Percentiles rank a stretch among this genome's conserved stretches.
Evolutionary conservation across 2,113 vertebrate genomes (phyloP).

Genomic region (Nipponia nippon): DNA sequence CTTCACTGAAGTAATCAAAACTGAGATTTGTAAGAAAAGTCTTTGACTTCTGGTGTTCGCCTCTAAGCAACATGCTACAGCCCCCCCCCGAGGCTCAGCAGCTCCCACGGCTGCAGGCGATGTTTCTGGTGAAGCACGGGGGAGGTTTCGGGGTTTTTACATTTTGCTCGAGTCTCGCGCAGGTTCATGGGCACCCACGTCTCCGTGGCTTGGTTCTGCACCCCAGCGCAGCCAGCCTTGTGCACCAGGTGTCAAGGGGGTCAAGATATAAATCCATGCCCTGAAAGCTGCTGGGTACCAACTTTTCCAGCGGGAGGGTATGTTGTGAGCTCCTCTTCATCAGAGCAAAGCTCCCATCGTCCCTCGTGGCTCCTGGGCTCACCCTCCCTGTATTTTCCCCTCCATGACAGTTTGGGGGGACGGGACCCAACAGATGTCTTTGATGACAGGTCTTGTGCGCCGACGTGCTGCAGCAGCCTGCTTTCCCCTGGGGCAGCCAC

Average conservation of each 20-base stretch:
- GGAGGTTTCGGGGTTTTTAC: background rate
- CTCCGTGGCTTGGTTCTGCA: background rate
- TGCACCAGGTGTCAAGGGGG: too few species aligned
- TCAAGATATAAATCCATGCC: fast-evolving
- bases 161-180: background rate
- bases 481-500: background rate
- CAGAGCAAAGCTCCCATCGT: fast-evolving
- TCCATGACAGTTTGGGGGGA: background rate
- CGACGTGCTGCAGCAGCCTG: background rate
- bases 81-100: background rate
- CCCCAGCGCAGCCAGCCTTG: background rate
- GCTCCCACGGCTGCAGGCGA: background rate
- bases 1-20: background rate
- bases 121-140: background rate
- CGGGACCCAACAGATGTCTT: background rate
- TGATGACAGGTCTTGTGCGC: background rate
- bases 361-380: background rate
- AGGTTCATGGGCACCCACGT: fast-evolving
- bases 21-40: background rate
- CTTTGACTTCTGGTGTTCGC: background rate
- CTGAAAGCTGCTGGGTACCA: background rate
- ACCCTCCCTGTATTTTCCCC: fast-evolving
- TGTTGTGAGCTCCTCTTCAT: background rate
- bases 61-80: background rate
- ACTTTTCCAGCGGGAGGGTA: fast-evolving